Evolutionary conservation across 2,797 vertebrate species (phyloP), one percentile per base, ranked within the genome.

Genomic region (Mustela erminea): DNA sequence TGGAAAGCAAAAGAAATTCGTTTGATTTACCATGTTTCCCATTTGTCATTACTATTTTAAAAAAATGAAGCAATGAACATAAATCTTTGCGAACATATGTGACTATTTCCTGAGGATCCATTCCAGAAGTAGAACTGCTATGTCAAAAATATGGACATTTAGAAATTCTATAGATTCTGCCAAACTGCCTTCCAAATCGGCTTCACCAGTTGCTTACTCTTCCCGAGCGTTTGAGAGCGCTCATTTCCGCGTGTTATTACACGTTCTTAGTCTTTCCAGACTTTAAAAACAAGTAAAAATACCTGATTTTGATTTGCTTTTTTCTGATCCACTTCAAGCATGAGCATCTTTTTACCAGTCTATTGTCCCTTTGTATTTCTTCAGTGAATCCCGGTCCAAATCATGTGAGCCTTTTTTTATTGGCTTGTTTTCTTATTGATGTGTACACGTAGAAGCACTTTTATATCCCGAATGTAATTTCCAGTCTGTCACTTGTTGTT

Each of bases 111-210:
- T 86, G 38, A 70, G 13, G 20, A 80, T 25, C 91, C 23, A 80
- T 56, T 95, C 49, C 88, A 96, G 82, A 94, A 90, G 62, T 29
- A 78, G 60, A 90, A 90, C 64, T 18, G 11, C 13, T 74, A 21
- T 17, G 43, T 72, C 21, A 90, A 96, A 94, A 75, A 87, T n/a
- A 83, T 64, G 49, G 21, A 8, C 35, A 32, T 64, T 82, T 92
- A 41, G 72, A 85, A 58, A 43, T 74, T 17, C 62, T 49, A 85
- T 32, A 74, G 60, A 70, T 32, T 92, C 54, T 95, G 35, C 35
- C 87, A 68, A 78, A 86, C 18, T 86, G 74, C 20, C 7, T 94
- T 85, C 38, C 78, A 75, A 77, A 91, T 62, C 29, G 12, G 35
- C 35, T 68, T 81, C 32, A 38, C n/a, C 41, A 38, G 25, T 77